These are phyloP conservation scores for Drosophila mettleri DNA, from an alignment of 2,888 invertebrate species.

Conservation along the genomic window DNA sequence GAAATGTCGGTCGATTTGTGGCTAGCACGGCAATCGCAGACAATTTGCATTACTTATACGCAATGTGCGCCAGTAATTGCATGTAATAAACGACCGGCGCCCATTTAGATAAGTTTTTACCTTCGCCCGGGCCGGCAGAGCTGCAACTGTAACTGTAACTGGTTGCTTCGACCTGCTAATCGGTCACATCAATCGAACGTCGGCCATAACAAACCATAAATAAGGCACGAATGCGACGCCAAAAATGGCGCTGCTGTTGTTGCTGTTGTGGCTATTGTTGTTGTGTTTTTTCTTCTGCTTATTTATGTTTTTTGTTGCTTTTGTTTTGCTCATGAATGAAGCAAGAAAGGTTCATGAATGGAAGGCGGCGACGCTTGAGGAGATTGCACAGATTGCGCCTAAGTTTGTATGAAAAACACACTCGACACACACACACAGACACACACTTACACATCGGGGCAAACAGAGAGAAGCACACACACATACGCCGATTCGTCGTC, in stretches of 20 bases:
- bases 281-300: constrained; percentile 6
- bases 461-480: constrained; percentile 44
- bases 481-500: constrained; percentile 49
- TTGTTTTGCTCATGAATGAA: constrained; percentile 55
- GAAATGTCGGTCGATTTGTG: constrained; percentile 51
- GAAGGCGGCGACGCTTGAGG: constrained; percentile 29
- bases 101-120: constrained; percentile 76
- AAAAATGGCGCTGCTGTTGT: constrained; percentile 51
- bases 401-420: constrained; percentile 38
- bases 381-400: constrained; percentile 55
- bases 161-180: constrained; percentile 53
- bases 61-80: constrained; percentile 67
- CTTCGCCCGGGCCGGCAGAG: constrained; percentile 6
- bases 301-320: constrained; percentile 9
- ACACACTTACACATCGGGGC: constrained; percentile 20
- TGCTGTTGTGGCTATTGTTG: neutral
- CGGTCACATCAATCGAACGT: constrained; percentile 54
- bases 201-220: constrained; percentile 61
- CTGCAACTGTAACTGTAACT: constrained; percentile 37
- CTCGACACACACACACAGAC: constrained; percentile 23
- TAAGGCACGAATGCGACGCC: constrained; percentile 46
- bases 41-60: constrained; percentile 68
- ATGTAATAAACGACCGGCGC: constrained; percentile 64
- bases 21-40: constrained; percentile 34
- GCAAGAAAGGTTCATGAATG: constrained; percentile 50